Base-by-base conservation (phyloP, 2,113 vertebrate species). In the Oncorhynchus keta region DNA sequence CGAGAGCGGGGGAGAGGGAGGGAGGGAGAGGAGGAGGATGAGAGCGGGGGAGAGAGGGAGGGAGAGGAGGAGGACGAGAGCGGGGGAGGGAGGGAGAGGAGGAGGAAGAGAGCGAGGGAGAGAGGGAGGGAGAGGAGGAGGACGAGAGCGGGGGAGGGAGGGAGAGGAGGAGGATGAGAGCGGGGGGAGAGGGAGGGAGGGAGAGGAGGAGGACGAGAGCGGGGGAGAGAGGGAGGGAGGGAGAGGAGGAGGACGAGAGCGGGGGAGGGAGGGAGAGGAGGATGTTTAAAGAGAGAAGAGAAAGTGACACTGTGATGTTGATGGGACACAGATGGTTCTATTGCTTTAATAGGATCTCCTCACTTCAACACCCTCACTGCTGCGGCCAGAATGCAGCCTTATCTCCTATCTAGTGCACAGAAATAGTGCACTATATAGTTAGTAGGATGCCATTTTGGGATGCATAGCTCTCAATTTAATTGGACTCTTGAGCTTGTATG, bases 401-500 rank as follows among this genome's bases (percentile, higher is more conserved):
- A 16, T 55, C 16, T 18, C 14, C 69, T 68, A 18, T 16, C 49
- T 11, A 11, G 39, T 11, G 49, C 8, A 16, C 49, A 16, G 14
- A 16, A 51, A 16, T 11, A 11, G 39, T 11, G 49, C 8, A 5
- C 49, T 16, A 16, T 5, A 14, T 51, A 51, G 14, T 14, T 12
- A 4, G 14, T 55, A 18, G 12, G 1, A 18, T 55, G 14, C 14
- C 51, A 18, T 55, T 55, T 55, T 55, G 51, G 4, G 51, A 95
- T 97, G 67, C 86, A 85, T 67, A 82, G 81, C 49, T 16, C 49
- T 51, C 49, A 51, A 14, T 51, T 13, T 51, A 51, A 51, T 51
- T 9, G 39, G 39, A 8, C 39, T 0, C 39, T 39, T 39, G 49
- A 51, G 14, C 26, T 51, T 32, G 32, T 32, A 32, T 13, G 14